Evolutionary conservation across 2,113 vertebrate species (phyloP).

Genomic region (Ictalurus punctatus): DNA sequence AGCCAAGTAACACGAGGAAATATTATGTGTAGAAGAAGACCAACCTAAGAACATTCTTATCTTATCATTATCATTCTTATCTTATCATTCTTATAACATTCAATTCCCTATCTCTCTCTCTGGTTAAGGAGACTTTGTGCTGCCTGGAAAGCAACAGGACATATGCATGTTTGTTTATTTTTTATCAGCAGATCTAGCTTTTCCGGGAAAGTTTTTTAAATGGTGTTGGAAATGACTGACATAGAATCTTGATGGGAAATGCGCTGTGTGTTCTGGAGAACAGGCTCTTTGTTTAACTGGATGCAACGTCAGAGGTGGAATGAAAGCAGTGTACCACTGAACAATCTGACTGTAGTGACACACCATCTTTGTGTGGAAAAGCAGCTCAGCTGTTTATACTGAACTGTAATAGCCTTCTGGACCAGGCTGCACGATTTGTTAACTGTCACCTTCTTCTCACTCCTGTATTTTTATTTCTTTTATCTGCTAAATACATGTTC

Average conservation of each 20-base stretch:
- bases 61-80: too few species aligned
- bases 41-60: neutral
- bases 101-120: neutral
- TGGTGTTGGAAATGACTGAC: neutral
- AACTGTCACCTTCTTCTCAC: neutral
- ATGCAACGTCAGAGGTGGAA: slow-evolving; percentile 26
- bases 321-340: slow-evolving; percentile 18
- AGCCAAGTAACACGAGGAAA: neutral
- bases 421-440: neutral
- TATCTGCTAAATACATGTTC: neutral
- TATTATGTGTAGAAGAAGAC: neutral
- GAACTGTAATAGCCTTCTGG: neutral
- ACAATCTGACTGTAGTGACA: neutral
- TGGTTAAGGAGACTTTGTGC: neutral
- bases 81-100: too few species aligned
- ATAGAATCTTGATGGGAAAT: neutral
- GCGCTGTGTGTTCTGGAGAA: neutral
- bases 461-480: neutral
- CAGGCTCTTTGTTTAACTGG: slow-evolving; percentile 15
- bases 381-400: slow-evolving; percentile 3
- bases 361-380: slow-evolving; percentile 11
- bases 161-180: neutral
- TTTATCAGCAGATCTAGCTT: neutral
- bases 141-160: neutral
- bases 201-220: neutral